These are phyloP conservation scores for Arizona elegans DNA, from an alignment of 2,113 vertebrate genomes.

Conservation along the genomic window DNA sequence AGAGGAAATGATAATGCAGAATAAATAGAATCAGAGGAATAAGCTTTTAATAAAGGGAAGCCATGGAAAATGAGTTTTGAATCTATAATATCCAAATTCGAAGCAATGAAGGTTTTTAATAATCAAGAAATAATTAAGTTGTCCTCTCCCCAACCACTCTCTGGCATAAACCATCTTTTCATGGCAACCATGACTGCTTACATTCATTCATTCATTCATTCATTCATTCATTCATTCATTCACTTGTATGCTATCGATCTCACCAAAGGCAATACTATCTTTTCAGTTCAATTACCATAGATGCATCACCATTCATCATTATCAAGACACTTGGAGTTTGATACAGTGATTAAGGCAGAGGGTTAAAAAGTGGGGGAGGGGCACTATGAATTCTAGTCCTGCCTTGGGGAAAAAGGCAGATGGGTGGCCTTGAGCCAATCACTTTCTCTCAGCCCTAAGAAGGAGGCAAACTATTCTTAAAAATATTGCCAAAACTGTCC, in stretches of 20 bases:
- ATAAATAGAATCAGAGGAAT: not conserved
- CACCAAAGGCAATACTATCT: not conserved
- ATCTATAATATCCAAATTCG: not conserved
- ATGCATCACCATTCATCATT: not conserved
- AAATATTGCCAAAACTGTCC: not conserved
- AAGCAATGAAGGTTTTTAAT: not conserved
- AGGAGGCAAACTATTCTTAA: not conserved
- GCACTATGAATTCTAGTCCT: not conserved
- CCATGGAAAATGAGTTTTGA: not conserved
- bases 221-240: too few relatives aligned
- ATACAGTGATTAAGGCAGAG: not conserved
- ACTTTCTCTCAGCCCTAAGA: not conserved
- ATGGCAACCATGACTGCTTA: not conserved
- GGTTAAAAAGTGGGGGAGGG: not conserved
- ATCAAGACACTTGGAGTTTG: not conserved
- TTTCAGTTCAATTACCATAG: not conserved
- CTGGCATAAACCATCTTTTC: not conserved
- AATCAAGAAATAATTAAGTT: not conserved
- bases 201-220: not conserved
- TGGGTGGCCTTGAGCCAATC: not conserved
- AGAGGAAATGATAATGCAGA: not conserved
- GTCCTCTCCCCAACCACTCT: not conserved
- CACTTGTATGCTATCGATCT: not conserved
- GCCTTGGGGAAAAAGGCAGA: not conserved
- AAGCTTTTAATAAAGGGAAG: not conserved